Base-by-base conservation (phyloP, 2,888 invertebrate species). In the Cepaea hortensis region DNA sequence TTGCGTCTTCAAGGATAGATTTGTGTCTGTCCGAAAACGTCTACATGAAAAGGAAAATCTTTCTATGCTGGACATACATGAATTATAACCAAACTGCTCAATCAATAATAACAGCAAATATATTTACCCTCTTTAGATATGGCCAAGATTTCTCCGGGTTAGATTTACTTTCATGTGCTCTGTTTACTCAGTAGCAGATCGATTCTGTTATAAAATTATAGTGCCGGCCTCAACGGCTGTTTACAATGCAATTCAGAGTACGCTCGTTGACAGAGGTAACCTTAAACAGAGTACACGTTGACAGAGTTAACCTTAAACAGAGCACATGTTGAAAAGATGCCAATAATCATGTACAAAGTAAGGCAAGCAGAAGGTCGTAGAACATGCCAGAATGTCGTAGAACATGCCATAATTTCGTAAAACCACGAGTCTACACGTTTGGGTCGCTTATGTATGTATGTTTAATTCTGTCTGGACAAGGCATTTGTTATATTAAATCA, bases 211-310 rank as follows among this genome's bases (percentile, higher is more conserved):
- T 18, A n/a, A 6, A 61, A 62, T 80, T 80, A 61, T 62, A 62
- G 62, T 35, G 23, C 20, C 0, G 0, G 80, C 6, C 5, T 62
- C 62, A 80, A 62, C 80, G 15, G 15, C 62, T 80, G 46, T 80
- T 80, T 61, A n/a, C 80, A 61, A 35, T 80, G 80, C 80, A 80
- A 80, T 80, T 80, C 80, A 80, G 9, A 35, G 48, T 62, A 9
- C 3, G 76, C 50, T 50, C 9, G 68, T 46, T 70, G 5, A 70
- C 70, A 81, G 81, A 65, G 3, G 65, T 68, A 81, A 50, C 73
- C 61, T 55, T 73, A 15, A 13, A 23, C 11, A 73, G n/a, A 70
- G 61, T 48, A 73, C 68, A 81, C 80, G 20, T 13, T 70, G 5
- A 70, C 70, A 81, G 81, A 65, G 3, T 18, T 68, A 81, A 50